These are phyloP conservation scores for Synergus japonicus DNA, from an alignment of 2,888 invertebrate species.

Conservation along the genomic window DNA sequence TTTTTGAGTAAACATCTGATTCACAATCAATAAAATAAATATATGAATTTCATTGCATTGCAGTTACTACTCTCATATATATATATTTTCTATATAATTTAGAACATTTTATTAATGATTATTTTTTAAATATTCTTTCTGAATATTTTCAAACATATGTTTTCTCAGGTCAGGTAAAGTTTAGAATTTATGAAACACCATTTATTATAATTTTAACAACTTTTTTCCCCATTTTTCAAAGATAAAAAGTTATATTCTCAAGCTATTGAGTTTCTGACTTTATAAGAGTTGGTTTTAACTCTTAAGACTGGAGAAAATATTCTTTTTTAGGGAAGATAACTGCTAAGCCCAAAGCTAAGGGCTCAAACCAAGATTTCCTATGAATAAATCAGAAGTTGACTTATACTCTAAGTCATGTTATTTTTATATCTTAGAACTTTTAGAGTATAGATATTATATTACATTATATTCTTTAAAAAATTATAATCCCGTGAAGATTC, in stretches of 20 bases:
- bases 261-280: not conserved
- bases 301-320: not conserved
- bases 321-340: constrained; percentile 11
- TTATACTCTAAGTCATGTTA: not conserved
- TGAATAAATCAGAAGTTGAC: constrained; percentile 21
- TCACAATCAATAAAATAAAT: not conserved
- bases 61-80: too few species aligned
- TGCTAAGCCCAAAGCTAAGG: not conserved
- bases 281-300: not conserved
- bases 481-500: too few species aligned
- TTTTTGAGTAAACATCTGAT: not conserved
- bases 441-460: not conserved
- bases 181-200: not conserved
- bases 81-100: not conserved
- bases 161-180: not conserved
- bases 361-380: constrained; percentile 16
- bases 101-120: not conserved
- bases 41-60: not conserved
- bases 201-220: not conserved
- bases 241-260: not conserved
- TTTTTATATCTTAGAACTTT: not conserved
- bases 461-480: constrained; percentile 3
- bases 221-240: not conserved
- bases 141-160: not conserved
- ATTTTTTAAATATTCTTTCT: not conserved